Evolutionary conservation across 2,797 vertebrate species (phyloP).

Genomic region (Lagorchestes hirsutus): DNA sequence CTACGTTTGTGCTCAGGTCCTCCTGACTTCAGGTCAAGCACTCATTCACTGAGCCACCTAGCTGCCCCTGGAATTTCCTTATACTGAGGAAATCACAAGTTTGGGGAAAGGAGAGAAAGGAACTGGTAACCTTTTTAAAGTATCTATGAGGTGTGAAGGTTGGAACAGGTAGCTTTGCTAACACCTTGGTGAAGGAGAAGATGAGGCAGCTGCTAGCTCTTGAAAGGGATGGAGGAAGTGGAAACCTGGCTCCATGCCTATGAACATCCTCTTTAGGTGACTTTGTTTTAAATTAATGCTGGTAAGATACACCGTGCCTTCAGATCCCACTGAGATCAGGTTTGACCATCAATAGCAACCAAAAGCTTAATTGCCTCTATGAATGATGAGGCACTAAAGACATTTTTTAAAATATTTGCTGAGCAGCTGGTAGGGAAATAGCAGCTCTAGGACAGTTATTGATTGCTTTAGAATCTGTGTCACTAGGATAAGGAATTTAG

Average conservation of each 20-base stretch:
- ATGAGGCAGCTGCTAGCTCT: background rate
- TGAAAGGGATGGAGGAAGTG: background rate
- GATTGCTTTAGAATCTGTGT: constrained; percentile 59
- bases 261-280: constrained; percentile 31
- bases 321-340: constrained; percentile 6
- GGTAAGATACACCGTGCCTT: background rate
- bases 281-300: constrained; percentile 17
- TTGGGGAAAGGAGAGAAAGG: background rate
- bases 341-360: constrained; percentile 59
- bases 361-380: constrained; percentile 47
- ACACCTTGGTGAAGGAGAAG: background rate
- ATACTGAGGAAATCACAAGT: background rate
- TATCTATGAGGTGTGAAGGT: background rate
- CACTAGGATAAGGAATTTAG: constrained; percentile 53
- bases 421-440: constrained; percentile 45
- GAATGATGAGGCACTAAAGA: constrained; percentile 46
- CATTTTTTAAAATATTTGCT: constrained; percentile 47
- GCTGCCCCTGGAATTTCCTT: background rate
- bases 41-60: background rate
- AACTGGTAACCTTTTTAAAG: background rate
- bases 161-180: background rate
- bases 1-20: background rate
- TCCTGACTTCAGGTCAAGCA: background rate
- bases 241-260: constrained; percentile 13
- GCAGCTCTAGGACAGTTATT: constrained; percentile 49